Base-by-base conservation (phyloP, 2,888 invertebrate species). In the Siphonodentalium dalli region DNA sequence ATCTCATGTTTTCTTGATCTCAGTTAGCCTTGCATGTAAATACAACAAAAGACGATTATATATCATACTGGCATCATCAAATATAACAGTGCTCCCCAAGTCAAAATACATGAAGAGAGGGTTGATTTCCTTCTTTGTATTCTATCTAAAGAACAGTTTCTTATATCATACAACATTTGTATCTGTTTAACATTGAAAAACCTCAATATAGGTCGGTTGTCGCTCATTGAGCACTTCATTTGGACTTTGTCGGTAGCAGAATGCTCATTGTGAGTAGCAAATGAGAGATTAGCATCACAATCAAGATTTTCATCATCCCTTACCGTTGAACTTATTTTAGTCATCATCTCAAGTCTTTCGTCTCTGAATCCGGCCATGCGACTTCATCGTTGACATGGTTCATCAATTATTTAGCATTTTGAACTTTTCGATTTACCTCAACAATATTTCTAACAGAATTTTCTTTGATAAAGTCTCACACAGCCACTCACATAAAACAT, bases 1-100 rank as follows among this genome's bases (percentile, higher is more conserved):
- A n/a, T 44, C 44, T 29, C 18, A 1, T 33, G 33, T 29, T 18
- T 35, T 21, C 44, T 51, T 55, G 15, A 52, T 52, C 21, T 51
- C 44, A 20, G 1, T 29, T 15, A 55, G 24, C n/a, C 50, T 43
- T 3, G 27, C n/a, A n/a, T n/a, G n/a, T n/a, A n/a, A n/a, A n/a
- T n/a, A n/a, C n/a, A n/a, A n/a, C n/a, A n/a, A n/a, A 1, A 51
- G 13, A 29, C 39, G 26, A 18, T 23, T 18, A 18, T 43, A 24
- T 3, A 55, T 34, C 39, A 55, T 44, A 0, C 44, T 51, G n/a
- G 51, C 33, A 28, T 55, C 50, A 35, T 51, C 51, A 35, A 51
- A 45, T 13, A 51, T 51, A 11, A 51, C 27, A 23, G 45, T 21
- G 33, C 5, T 39, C 52, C 21, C 48, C 54, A 20, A 34, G 39